Percentiles rank a stretch among this genome's conserved stretches.
These are phyloP conservation scores for Heliconius ismenius DNA, from an alignment of 2,888 invertebrate genomes.

Conservation along the genomic window DNA sequence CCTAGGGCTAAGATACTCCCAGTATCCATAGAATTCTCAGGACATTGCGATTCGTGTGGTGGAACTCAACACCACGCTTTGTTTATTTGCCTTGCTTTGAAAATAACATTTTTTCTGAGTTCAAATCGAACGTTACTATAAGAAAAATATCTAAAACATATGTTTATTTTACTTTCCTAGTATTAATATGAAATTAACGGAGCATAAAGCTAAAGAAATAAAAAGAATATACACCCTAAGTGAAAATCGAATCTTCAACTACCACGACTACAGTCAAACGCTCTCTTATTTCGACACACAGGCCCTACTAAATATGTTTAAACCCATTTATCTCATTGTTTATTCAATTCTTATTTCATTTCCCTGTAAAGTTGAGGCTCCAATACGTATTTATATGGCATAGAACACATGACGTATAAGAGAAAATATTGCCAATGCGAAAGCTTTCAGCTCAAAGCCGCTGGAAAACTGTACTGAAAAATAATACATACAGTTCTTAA, in stretches of 20 bases:
- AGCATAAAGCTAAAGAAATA: too few relatives aligned
- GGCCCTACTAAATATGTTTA: too few relatives aligned
- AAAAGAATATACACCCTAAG: too few relatives aligned
- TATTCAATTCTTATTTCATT: conserved; percentile 14
- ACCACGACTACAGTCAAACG: neutral
- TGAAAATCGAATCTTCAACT: neutral
- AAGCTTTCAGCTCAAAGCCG: conserved; percentile 66
- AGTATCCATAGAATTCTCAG: neutral
- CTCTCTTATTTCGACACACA: too few relatives aligned
- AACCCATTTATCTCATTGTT: conserved; percentile 3
- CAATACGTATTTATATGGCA: conserved; percentile 36
- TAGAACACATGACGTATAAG: conserved; percentile 51
- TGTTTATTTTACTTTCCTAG: too few relatives aligned
- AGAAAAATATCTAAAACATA: too few relatives aligned
- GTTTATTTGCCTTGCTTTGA: too few relatives aligned
- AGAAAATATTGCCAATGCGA: conserved; percentile 65
- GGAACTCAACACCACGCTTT: neutral
- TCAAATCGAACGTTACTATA: too few relatives aligned
- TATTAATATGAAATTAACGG: too few relatives aligned
- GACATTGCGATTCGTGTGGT: neutral
- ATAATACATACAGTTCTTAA: conserved; percentile 41
- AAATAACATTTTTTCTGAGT: too few relatives aligned
- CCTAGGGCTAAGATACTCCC: neutral
- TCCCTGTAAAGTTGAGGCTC: conserved; percentile 7
- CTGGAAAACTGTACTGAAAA: conserved; percentile 61